Evolutionary conservation across 2,113 vertebrate species (phyloP), one percentile per base, ranked within the genome.

Genomic region (Oreochromis tanganicae): DNA sequence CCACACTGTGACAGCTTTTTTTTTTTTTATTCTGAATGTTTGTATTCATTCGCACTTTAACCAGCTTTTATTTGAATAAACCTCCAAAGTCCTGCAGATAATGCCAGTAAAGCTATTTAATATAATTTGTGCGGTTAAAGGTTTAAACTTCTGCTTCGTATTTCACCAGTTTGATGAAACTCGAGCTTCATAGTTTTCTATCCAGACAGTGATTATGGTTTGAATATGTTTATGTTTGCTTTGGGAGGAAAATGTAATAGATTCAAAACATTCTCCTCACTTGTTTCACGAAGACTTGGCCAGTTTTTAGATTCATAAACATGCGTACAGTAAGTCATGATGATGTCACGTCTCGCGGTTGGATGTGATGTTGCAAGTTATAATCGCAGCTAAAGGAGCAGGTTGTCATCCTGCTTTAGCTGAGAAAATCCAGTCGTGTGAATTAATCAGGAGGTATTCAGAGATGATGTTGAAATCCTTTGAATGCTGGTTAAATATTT

Each of bases 91-190:
- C 68, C 4, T 14, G 43, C 21, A 73, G 9, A 59, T 66, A 19
- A 61, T 63, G 46, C 82, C 82, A 82, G 61, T 16, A 84, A 81
- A 90, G 82, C 84, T 66, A 84, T 85, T 92, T 78, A 83, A 80
- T 59, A 24, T 41, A 81, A 87, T 87, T 80, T 56, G 17, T 56
- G 38, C 1, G 12, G 55, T 4, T 63, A 41, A 83, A 79, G 34
- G 54, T 43, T 89, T 41, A 68, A 87, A 87, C 32, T 13, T 55
- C 48, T 12, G 54, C 4, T 71, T 83, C 5, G 59, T 52, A 46
- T 86, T 82, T 84, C 52, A 88, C 19, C 38, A 85, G 81, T 73
- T 80, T 71, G 55, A 80, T 54, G 48, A 85, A 19, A 24, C 34
- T 59, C 1, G 48, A 29, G 16, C 71, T 56, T 80, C 32, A 29